phyloP scores from a whole-genome alignment of 2,113 vertebrate genomes.

The Alexandromys fortis region DNA sequence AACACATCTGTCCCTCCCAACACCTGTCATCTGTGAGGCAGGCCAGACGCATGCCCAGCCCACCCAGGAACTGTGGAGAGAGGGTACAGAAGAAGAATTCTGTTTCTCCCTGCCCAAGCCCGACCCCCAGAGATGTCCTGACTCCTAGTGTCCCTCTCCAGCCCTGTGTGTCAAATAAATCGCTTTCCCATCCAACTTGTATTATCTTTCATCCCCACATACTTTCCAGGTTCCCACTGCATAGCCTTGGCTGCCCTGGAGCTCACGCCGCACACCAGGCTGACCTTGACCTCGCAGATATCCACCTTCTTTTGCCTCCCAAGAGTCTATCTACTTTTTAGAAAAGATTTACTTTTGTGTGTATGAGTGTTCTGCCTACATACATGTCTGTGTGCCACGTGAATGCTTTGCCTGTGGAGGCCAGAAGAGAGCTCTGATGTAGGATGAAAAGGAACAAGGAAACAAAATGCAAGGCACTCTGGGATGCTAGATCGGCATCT shows the following conservation, averaged over 20 bases:
- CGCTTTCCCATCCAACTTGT: neutral
- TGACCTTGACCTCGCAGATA: neutral
- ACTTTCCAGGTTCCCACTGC: neutral
- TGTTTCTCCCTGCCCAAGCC: neutral
- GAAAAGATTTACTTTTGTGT: neutral
- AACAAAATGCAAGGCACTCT: neutral
- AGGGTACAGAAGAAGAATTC: neutral
- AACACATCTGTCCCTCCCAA: too few species aligned
- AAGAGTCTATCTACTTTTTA: neutral
- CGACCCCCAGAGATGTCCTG: neutral
- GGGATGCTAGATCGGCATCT: neutral
- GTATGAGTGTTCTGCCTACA: neutral
- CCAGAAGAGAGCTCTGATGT: neutral
- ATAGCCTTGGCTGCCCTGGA: neutral
- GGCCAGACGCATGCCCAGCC: fast-evolving
- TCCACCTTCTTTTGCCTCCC: neutral
- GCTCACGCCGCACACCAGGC: neutral
- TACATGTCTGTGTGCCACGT: neutral
- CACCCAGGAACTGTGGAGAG: neutral
- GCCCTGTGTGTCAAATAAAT: neutral
- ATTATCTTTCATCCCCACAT: neutral
- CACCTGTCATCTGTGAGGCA: neutral
- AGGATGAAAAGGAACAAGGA: neutral
- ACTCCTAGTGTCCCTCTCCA: neutral
- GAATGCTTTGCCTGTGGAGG: neutral